These are phyloP conservation scores for Neosilurus hyrtlii DNA, from an alignment of 2,797 vertebrate species.

Conservation along the genomic window DNA sequence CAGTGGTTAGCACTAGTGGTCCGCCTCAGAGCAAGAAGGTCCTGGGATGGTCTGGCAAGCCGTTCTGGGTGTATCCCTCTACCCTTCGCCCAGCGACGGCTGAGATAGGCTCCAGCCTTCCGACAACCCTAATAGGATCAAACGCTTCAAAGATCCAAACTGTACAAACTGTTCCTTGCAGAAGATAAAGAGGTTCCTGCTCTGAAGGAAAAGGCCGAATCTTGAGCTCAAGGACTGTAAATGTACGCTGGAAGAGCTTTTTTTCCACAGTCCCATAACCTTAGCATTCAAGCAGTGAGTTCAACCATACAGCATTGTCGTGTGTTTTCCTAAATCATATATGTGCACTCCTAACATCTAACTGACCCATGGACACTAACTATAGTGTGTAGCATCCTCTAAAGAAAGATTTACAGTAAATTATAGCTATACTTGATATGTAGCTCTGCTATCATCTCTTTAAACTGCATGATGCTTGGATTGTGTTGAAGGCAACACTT, in stretches of 20 bases:
- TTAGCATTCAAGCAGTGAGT: neutral
- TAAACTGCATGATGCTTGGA: slow-evolving; percentile 2
- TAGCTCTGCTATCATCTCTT: slow-evolving; percentile 11
- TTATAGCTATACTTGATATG: slow-evolving; percentile 12
- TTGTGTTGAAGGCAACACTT: neutral
- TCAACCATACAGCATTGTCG: neutral
- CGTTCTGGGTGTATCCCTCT: no score
- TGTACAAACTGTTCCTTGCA: neutral
- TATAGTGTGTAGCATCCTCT: slow-evolving; percentile 9
- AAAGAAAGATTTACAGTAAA: slow-evolving; percentile 18
- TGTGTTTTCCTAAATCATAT: slow-evolving; percentile 10
- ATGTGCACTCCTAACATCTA: neutral
- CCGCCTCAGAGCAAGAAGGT: no score
- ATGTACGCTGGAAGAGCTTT: neutral
- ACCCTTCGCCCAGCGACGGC: no score
- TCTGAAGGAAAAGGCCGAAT: neutral
- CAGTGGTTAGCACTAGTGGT: no score
- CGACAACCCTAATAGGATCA: no score
- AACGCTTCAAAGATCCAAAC: neutral
- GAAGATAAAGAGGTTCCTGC: neutral
- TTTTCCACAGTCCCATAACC: neutral
- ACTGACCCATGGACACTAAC: slow-evolving; percentile 15
- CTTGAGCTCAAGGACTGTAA: neutral
- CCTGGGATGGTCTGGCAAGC: no score
- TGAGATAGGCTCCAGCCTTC: no score